Conservation (phyloP, 1,140 invertebrate species). For the Temnothorax curvispinosus region DNA sequence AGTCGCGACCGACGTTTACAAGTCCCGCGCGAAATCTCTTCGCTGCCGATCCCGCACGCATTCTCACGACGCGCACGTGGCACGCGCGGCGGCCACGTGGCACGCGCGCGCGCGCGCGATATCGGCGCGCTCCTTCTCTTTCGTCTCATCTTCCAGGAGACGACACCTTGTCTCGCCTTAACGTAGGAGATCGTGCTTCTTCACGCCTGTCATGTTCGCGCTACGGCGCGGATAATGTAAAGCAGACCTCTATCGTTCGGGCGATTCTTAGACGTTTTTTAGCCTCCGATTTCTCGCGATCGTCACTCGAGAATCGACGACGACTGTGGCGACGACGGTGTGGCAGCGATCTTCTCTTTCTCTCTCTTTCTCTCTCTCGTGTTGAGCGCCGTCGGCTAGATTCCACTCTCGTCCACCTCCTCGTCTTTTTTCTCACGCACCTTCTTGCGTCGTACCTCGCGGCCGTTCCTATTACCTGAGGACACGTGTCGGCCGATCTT, state of each 20-base stretch:
- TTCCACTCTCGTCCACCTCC: slow-evolving; percentile 45
- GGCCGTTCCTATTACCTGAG: slow-evolving; percentile 39
- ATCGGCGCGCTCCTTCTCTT: slow-evolving; percentile 36
- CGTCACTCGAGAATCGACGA: background rate
- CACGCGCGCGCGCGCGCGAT: slow-evolving; percentile 62
- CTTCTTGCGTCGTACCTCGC: slow-evolving; percentile 23
- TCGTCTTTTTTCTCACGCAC: slow-evolving; percentile 37
- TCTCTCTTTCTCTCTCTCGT: background rate
- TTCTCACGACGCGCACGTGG: slow-evolving; percentile 53
- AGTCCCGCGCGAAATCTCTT: slow-evolving; percentile 35
- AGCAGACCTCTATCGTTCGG: slow-evolving; percentile 34
- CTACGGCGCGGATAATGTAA: slow-evolving; percentile 67
- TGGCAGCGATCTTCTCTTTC: background rate
- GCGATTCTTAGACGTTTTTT: slow-evolving; percentile 59
- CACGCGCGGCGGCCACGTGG: slow-evolving; percentile 39
- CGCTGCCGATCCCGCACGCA: background rate
- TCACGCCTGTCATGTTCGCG: slow-evolving; percentile 71
- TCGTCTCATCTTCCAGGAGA: slow-evolving; percentile 49
- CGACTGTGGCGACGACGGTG: background rate
- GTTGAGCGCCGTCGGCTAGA: slow-evolving; percentile 40
- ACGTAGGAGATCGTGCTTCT: slow-evolving; percentile 67
- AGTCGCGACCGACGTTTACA: slow-evolving; percentile 40
- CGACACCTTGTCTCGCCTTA: slow-evolving; percentile 73
- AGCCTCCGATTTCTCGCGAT: slow-evolving; percentile 27
- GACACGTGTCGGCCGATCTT: slow-evolving; percentile 60